Percentiles rank a stretch among this genome's conserved stretches.
These are phyloP conservation scores for Schizotus pectinicornis DNA, from an alignment of 2,888 invertebrate species.

Conservation along the genomic window DNA sequence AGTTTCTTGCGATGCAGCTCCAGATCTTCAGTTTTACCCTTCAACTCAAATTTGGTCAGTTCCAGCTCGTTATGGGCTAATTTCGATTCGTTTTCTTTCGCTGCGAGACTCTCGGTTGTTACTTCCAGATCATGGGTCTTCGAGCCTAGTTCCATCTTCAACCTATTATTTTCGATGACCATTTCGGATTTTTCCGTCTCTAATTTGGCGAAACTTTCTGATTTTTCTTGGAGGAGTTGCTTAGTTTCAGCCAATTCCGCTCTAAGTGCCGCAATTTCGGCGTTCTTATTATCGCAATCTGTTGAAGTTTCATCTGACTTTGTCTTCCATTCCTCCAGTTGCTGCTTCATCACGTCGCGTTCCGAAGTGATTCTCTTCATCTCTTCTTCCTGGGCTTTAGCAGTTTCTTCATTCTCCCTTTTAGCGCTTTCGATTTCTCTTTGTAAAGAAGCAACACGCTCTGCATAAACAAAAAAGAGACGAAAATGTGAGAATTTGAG, in stretches of 20 bases:
- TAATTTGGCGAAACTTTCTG: constrained; percentile 37
- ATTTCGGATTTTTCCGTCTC: constrained; percentile 25
- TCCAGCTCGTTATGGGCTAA: constrained; percentile 52
- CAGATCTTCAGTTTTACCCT: constrained; percentile 47
- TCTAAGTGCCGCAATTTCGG: constrained; percentile 36
- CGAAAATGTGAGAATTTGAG: too few species aligned
- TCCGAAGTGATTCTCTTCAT: constrained; percentile 38
- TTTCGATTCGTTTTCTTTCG: constrained; percentile 44
- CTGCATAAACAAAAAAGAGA: constrained; percentile 27
- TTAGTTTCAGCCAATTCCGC: constrained; percentile 50
- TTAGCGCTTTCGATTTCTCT: constrained; percentile 37
- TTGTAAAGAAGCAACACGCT: constrained; percentile 40
- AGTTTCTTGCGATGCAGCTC: constrained; percentile 50
- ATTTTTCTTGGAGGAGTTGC: constrained; percentile 41
- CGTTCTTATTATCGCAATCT: constrained; percentile 18
- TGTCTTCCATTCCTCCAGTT: constrained; percentile 17
- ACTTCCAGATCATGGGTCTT: constrained; percentile 63
- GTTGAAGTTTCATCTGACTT: background rate
- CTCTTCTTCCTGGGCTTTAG: constrained; percentile 37
- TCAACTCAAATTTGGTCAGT: constrained; percentile 51
- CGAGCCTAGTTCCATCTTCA: constrained; percentile 59
- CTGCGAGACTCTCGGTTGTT: constrained; percentile 35
- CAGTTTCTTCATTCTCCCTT: constrained; percentile 42
- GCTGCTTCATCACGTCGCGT: constrained; percentile 34
- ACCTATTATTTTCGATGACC: constrained; percentile 48